These are phyloP conservation scores for Myiothlypis chrysogaster DNA, from an alignment of 2,797 vertebrate genomes.

Conservation along the genomic window DNA sequence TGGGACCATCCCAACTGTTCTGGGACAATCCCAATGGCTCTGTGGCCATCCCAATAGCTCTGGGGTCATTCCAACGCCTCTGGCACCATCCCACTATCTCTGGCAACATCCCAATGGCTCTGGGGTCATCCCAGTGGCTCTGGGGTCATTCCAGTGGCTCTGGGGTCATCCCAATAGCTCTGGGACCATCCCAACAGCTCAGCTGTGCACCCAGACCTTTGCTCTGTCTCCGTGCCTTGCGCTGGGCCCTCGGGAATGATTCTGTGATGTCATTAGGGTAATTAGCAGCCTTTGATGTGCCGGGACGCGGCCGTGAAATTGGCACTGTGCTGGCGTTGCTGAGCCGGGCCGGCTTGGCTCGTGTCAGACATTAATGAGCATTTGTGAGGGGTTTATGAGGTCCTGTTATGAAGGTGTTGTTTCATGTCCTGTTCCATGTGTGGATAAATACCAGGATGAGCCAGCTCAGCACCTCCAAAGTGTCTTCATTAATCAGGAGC, in stretches of 20 bases:
- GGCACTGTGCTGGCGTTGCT: neutral
- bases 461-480: neutral
- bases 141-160: too few relatives aligned
- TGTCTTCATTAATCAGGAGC: neutral
- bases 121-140: fast-evolving
- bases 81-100: fast-evolving
- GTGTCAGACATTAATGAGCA: neutral
- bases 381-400: neutral
- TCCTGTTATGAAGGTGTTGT: neutral
- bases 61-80: fast-evolving
- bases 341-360: neutral
- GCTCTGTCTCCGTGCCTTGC: neutral
- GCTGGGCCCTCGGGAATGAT: neutral
- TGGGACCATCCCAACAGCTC: neutral
- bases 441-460: neutral
- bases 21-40: fast-evolving
- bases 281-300: neutral
- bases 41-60: fast-evolving
- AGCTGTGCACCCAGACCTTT: neutral
- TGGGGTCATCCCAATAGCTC: too few relatives aligned
- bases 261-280: neutral
- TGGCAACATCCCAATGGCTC: fast-evolving
- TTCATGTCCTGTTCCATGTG: neutral
- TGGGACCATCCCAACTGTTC: fast-evolving
- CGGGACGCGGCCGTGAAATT: neutral